Base-by-base conservation (phyloP, 92 coral and sea anemone genomes). In the Parazoanthus atlanticus region DNA sequence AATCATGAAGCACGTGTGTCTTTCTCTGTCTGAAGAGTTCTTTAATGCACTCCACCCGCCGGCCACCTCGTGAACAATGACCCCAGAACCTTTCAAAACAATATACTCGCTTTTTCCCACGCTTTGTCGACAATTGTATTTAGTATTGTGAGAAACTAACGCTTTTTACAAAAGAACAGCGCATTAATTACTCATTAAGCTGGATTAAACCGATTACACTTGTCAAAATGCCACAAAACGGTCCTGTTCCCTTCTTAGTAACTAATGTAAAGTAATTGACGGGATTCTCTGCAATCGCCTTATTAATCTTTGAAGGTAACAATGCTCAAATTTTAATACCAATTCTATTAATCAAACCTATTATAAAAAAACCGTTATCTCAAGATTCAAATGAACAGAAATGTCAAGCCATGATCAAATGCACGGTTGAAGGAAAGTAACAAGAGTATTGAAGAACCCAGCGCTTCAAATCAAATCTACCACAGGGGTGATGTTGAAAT, bases 51-150 rank as follows among this genome's bases (percentile, higher is more conserved):
- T 65, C 32, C 86, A 82, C 76, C 76, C 86, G 86, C 86, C 86
- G 41, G 54, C 61, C 43, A 70, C 52, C 54, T 40, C 29, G 25
- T 26, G n/a, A 40, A 82, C 86, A 82, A 82, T 82, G 33, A 29
- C 34, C 76, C 61, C 3, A 28, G 54, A 26, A 82, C 38, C 76
- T 26, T 82, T 67, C 54, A 8, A 43, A 56, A 92, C 92, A 92
- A 92, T 86, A 64, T 34, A 84, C 47, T 41, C 78, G 31, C 65
- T 89, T 90, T 89, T 92, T 92, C 92, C 94, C 94, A 92, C 94
- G 94, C 92, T 92, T 88, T 82, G 33, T 82, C 46, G 25, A 36
- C 86, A 82, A 82, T 66, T 82, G 74, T 64, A 82, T 82, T 66
- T 75, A 82, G 76, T 82, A 82, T 21, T 65, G 61, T n/a, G 1